A percentile compares a stretch with the other conserved stretches of the same genome.
phyloP scores from a whole-genome alignment of 2,888 invertebrate species.

The Leptopterna dolabrata region DNA sequence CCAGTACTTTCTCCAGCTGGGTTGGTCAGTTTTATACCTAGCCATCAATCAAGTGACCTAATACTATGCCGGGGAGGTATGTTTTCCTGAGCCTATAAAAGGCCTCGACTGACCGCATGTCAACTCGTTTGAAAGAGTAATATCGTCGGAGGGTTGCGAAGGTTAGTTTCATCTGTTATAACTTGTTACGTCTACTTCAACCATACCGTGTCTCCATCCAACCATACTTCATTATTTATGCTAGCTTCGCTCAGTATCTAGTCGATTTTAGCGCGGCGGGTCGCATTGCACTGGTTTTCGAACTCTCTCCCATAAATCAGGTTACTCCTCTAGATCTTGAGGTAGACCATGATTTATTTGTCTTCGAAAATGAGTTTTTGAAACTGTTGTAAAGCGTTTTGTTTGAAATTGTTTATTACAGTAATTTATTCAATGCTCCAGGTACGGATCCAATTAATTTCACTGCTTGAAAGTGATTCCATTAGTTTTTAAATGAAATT shows the following conservation, averaged over 20 bases:
- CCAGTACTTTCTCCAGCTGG: not conserved
- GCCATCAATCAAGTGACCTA: not conserved
- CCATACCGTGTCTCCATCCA: too few relatives aligned
- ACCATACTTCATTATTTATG: too few relatives aligned
- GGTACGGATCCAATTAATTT: too few relatives aligned
- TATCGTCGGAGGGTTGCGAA: not conserved
- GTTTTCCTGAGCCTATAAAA: not conserved
- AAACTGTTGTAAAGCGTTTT: too few relatives aligned
- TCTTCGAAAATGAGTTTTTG: not conserved
- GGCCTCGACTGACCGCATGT: not conserved
- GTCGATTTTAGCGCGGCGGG: not conserved
- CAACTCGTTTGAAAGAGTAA: not conserved
- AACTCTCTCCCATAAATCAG: not conserved
- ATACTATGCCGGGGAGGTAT: not conserved
- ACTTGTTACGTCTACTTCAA: not conserved
- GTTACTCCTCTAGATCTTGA: not conserved
- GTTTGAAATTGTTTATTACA: too few relatives aligned
- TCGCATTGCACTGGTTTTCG: not conserved
- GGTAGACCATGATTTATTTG: not conserved
- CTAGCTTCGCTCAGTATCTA: not conserved
- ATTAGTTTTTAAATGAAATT: too few relatives aligned
- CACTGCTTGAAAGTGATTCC: too few relatives aligned
- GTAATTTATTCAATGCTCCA: too few relatives aligned
- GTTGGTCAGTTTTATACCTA: not conserved
- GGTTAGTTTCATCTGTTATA: not conserved